Evolutionary conservation across 2,797 vertebrate genomes (phyloP), one percentile per base, ranked within the genome.

Genomic region (Sebastes hubbsi): DNA sequence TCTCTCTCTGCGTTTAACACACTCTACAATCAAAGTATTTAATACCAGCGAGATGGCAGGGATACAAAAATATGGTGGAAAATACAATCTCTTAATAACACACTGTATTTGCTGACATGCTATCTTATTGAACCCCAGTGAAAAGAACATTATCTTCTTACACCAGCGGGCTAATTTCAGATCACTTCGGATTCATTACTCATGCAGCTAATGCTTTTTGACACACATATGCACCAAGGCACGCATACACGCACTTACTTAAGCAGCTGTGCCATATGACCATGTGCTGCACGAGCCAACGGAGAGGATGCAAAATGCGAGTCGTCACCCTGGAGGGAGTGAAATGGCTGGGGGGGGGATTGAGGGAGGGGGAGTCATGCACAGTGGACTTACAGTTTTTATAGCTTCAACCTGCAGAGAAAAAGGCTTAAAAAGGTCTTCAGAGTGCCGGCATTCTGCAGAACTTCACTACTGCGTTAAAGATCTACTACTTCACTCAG

Each of bases 11-110:
- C 30, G 9, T 75, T 87, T 22, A 85, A 80, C 80, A 82, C 76
- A 82, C 58, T 77, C 86, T 88, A 87, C 88, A 88, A 90, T 93
- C 85, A 88, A 80, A 85, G 72, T 81, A 87, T 88, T 81, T 80
- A 60, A 86, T 80, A 74, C 60, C 79, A 67, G 83, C 2, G 58
- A 72, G 56, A 62, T 62, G 74, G 70, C 36, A 46, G 52, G 58
- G 61, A 29, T 56, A 69, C 82, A 77, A 49, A 76, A 42, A 70
- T 10, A 66, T 25, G 54, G 36, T 77, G 69, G 80, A 88, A 87
- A 87, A 76, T 81, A 87, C 80, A 89, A 91, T 91, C 89, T 89
- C 81, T 82, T 87, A 74, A 90, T 88, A 46, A 82, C 72, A 80
- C 52, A 49, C 68, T 66, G 59, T 22, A 70, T 81, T 68, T 73